These are phyloP conservation scores for Ichneumoninae sp. DNA, from an alignment of 2,888 invertebrate genomes.

Conservation along the genomic window DNA sequence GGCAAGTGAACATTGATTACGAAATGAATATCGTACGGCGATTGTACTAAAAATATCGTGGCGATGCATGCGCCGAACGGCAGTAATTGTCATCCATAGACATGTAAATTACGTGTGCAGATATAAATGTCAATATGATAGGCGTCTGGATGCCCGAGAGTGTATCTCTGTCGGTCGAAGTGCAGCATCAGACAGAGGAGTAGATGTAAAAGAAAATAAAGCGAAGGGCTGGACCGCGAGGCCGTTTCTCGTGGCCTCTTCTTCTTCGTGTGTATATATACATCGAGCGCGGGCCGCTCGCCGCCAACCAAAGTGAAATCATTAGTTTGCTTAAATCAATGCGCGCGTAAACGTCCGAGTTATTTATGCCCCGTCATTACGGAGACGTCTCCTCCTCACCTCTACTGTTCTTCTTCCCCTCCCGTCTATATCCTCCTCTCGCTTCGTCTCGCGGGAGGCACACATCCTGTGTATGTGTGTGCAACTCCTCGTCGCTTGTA, in stretches of 20 bases:
- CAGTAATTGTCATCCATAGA: slow-evolving; percentile 82
- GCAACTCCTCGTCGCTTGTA: slow-evolving; percentile 43
- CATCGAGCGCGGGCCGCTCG: slow-evolving; percentile 43
- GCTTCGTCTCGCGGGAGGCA: slow-evolving; percentile 49
- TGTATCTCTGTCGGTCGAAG: slow-evolving; percentile 62
- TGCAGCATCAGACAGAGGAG: slow-evolving; percentile 42
- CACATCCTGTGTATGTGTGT: slow-evolving; percentile 38
- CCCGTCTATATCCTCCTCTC: slow-evolving; percentile 27
- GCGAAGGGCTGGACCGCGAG: slow-evolving; percentile 46
- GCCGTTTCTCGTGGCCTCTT: slow-evolving; percentile 65
- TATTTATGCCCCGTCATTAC: slow-evolving; percentile 84
- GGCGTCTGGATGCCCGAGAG: slow-evolving; percentile 72
- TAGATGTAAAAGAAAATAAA: slow-evolving; percentile 37
- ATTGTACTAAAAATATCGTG: slow-evolving; percentile 30
- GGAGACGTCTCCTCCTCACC: slow-evolving; percentile 80
- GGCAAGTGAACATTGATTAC: background rate
- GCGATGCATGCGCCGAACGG: slow-evolving; percentile 42
- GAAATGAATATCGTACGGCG: slow-evolving; percentile 18
- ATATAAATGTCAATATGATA: slow-evolving; percentile 84
- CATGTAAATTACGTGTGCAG: slow-evolving; percentile 82
- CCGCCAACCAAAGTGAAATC: slow-evolving; percentile 84
- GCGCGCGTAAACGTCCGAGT: slow-evolving; percentile 84
- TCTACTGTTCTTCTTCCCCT: slow-evolving; percentile 66
- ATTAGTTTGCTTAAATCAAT: slow-evolving; percentile 85
- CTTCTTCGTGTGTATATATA: slow-evolving; percentile 39